These are phyloP conservation scores for Caenorhabditis sp. DNA, from an alignment of 2,888 invertebrate species.

Conservation along the genomic window DNA sequence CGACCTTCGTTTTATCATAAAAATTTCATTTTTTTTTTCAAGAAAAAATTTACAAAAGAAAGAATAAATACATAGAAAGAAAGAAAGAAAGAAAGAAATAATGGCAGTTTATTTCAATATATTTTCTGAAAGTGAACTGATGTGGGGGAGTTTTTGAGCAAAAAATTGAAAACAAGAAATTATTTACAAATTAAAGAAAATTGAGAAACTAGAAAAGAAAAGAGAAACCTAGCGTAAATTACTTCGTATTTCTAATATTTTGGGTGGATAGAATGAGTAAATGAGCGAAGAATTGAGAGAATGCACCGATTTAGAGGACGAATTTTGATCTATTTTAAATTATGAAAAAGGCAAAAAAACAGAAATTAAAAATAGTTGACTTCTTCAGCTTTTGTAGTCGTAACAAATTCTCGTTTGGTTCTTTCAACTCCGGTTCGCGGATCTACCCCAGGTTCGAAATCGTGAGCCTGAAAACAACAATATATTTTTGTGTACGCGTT, in stretches of 20 bases:
- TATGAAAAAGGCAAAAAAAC: not conserved
- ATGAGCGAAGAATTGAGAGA: slow-evolving; percentile 6
- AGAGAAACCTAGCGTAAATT: not conserved
- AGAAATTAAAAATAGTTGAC: slow-evolving; percentile 52
- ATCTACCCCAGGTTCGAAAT: slow-evolving; percentile 57
- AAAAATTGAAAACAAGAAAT: not conserved
- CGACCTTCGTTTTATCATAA: not conserved
- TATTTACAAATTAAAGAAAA: not conserved
- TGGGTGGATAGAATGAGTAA: not conserved
- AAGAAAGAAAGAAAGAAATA: too few relatives aligned
- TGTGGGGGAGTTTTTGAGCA: not conserved
- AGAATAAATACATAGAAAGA: not conserved
- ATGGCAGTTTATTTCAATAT: not conserved
- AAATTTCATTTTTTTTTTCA: not conserved
- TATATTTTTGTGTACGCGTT: not conserved
- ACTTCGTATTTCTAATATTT: slow-evolving; percentile 1
- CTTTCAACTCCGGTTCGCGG: slow-evolving; percentile 55
- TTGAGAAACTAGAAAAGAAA: not conserved
- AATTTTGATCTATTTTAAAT: not conserved
- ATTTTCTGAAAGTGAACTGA: not conserved
- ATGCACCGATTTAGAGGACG: slow-evolving; percentile 1
- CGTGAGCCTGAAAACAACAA: slow-evolving; percentile 47
- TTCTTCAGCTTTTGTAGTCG: slow-evolving; percentile 57
- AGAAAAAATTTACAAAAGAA: not conserved
- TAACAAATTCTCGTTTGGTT: slow-evolving; percentile 50